phyloP scores from a whole-genome alignment of 2,888 invertebrate genomes.

The Carpatolechia fugitivella region DNA sequence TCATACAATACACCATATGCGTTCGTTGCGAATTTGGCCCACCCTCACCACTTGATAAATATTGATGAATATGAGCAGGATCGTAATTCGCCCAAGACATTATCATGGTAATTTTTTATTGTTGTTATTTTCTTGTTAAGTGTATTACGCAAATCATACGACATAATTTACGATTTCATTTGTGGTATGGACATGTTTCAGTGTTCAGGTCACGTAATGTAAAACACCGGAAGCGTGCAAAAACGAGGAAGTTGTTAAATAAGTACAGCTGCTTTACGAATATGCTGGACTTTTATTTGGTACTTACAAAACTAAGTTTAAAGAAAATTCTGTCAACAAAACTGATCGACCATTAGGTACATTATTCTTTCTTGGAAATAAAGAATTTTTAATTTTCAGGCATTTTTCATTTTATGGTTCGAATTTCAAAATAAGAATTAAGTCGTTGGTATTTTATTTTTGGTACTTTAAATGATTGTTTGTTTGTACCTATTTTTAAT shows the following conservation, averaged over 20 bases:
- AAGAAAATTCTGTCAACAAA: no score
- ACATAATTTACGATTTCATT: neutral
- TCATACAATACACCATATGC: slow-evolving; percentile 64
- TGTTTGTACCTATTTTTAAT: no score
- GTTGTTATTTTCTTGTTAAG: slow-evolving; percentile 24
- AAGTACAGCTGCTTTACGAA: neutral
- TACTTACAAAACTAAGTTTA: no score
- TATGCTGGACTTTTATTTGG: no score
- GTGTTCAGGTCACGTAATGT: slow-evolving; percentile 25
- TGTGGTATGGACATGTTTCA: neutral
- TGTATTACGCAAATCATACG: slow-evolving; percentile 9
- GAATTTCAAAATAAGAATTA: no score
- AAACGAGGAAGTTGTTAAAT: neutral
- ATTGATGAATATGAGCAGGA: slow-evolving; percentile 14
- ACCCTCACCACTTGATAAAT: slow-evolving; percentile 29
- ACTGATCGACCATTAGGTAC: no score
- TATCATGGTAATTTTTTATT: slow-evolving; percentile 18
- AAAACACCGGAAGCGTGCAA: slow-evolving; percentile 37
- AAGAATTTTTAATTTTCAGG: no score
- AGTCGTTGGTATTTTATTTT: no score
- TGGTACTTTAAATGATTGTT: no score
- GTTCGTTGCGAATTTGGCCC: slow-evolving; percentile 47
- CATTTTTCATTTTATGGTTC: no score
- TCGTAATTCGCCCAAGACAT: slow-evolving; percentile 10
- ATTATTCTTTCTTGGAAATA: no score